Percentiles rank a stretch among this genome's conserved stretches.
Evolutionary conservation across 2,797 vertebrate genomes (phyloP).

Genomic region (Tragelaphus eurycerus): DNA sequence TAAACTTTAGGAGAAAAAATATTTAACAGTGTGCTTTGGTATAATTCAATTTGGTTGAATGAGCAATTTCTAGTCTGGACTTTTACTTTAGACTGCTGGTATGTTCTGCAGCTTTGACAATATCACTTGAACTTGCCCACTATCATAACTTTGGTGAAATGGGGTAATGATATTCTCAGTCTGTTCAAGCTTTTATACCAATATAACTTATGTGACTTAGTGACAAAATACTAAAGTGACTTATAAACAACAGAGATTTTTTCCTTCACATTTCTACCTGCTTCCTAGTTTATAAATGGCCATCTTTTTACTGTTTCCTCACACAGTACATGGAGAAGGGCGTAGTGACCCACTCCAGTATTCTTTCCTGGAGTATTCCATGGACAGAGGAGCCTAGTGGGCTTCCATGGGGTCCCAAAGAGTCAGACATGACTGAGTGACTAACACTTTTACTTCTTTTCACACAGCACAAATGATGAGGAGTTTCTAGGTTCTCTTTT

Average conservation of each 20-base stretch:
- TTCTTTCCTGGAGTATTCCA: not conserved
- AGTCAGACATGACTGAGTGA: not conserved
- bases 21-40: not conserved
- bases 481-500: not conserved
- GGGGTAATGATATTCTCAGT: not conserved
- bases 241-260: not conserved
- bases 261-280: not conserved
- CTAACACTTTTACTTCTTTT: not conserved
- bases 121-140: not conserved
- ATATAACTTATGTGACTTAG: not conserved
- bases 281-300: not conserved
- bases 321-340: not conserved
- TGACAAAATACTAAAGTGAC: not conserved
- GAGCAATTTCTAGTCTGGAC: constrained; percentile 27
- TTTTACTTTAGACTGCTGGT: not conserved
- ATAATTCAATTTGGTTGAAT: not conserved
- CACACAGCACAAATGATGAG: not conserved
- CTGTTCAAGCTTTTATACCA: not conserved
- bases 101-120: not conserved
- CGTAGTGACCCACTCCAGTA: not conserved
- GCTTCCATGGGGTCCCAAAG: not conserved
- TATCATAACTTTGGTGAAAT: not conserved
- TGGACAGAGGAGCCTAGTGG: not conserved
- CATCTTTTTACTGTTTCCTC: not conserved
- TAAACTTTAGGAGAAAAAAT: not conserved